Conservation (phyloP, 1,140 invertebrate genomes). For the Macrotrachela quadricornifera region DNA sequence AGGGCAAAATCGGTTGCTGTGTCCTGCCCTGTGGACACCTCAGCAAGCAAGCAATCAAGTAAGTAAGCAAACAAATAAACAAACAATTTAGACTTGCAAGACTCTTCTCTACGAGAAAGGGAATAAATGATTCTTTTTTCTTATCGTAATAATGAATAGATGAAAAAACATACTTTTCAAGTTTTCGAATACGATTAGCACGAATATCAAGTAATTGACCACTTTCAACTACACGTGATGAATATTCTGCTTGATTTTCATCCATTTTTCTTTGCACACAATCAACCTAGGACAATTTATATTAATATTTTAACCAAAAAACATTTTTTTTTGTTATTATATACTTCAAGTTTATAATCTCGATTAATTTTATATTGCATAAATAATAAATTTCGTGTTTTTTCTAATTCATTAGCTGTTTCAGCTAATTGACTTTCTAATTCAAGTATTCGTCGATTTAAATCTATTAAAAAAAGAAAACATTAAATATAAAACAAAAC, state of each 20-base stretch:
- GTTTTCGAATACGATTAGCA: constrained; percentile 20
- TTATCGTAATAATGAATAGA: no score
- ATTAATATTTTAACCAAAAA: no score
- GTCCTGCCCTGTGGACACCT: no score
- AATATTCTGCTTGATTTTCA: constrained; percentile 28
- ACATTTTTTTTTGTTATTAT: no score
- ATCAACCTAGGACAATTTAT: no score
- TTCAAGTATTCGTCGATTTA: constrained; percentile 1
- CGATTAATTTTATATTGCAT: constrained; percentile 34
- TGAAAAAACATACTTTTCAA: no score
- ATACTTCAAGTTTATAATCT: constrained; percentile 30
- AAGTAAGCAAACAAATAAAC: no score
- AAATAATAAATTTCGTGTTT: constrained; percentile 30
- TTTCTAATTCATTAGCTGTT: constrained; percentile 32
- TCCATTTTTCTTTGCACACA: constrained; percentile 20
- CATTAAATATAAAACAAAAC: background rate
- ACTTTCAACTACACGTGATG: constrained; percentile 29
- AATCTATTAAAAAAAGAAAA: background rate
- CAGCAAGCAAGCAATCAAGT: no score
- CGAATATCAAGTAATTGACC: constrained; percentile 29
- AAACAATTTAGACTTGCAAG: no score
- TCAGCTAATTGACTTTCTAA: constrained; percentile 26
- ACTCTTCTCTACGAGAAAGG: no score
- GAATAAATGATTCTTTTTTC: no score
- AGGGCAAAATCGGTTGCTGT: no score